A percentile compares a stretch with the other conserved stretches of the same genome.
phyloP scores from a whole-genome alignment of 2,113 vertebrate genomes.

The Corydoras maculifer region DNA sequence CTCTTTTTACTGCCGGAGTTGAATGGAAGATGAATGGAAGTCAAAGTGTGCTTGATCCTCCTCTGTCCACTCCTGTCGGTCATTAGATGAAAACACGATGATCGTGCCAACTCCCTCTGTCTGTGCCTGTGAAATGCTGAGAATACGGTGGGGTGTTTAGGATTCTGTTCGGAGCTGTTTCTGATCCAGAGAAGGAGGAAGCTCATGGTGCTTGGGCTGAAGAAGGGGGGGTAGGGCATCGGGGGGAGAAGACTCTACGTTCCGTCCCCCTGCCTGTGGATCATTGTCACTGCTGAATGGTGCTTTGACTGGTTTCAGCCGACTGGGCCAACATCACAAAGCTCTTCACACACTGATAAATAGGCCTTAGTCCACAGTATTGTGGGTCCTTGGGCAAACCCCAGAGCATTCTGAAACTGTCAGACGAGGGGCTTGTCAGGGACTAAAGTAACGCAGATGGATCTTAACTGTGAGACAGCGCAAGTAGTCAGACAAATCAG shows the following conservation, averaged over 20 bases:
- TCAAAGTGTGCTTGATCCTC: too few species aligned
- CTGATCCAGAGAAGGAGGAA: too few species aligned
- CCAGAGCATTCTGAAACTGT: constrained; percentile 35
- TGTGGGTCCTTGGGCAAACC: constrained; percentile 46
- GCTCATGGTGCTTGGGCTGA: too few species aligned
- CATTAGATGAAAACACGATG: too few species aligned
- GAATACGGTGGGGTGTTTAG: too few species aligned
- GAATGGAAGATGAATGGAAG: too few species aligned
- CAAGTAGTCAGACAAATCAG: constrained; percentile 27
- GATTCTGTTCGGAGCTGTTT: too few species aligned
- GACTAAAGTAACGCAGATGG: constrained; percentile 37
- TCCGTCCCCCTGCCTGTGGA: constrained; percentile 44
- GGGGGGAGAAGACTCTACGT: constrained; percentile 29
- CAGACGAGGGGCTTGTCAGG: constrained; percentile 38
- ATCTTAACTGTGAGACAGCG: constrained; percentile 11
- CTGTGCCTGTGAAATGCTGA: too few species aligned
- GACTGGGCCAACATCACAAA: constrained; percentile 55
- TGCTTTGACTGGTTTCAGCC: constrained; percentile 56
- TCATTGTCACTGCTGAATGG: constrained; percentile 65
- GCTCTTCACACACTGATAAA: constrained; percentile 55
- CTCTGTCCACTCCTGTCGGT: too few species aligned
- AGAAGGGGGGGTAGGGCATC: too few species aligned
- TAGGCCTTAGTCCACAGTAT: constrained; percentile 39
- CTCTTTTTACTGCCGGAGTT: too few species aligned
- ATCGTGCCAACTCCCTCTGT: too few species aligned